Evolutionary conservation across 2,797 vertebrate species (phyloP).

Genomic region (Bovichtus diacanthus): DNA sequence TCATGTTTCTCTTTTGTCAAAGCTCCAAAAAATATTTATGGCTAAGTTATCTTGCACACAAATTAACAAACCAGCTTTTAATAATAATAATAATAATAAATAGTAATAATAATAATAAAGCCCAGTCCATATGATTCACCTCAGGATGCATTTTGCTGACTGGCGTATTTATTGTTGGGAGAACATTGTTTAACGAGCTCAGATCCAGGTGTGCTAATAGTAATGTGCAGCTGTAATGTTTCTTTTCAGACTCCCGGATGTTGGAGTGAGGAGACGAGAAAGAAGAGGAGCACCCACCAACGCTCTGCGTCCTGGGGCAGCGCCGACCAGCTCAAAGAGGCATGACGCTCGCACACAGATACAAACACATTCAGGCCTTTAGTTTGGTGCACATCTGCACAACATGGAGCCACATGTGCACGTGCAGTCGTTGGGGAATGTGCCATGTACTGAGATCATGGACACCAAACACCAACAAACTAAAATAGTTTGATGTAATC

Average conservation of each 20-base stretch:
- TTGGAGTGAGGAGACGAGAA: conserved; percentile 88
- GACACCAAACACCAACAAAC: too few relatives aligned
- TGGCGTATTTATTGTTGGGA: too few relatives aligned
- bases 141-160: too few relatives aligned
- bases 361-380: conserved; percentile 2
- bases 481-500: too few relatives aligned
- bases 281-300: conserved; percentile 89
- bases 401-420: too few relatives aligned
- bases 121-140: too few relatives aligned
- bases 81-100: too few relatives aligned
- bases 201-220: neutral
- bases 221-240: conserved; percentile 19
- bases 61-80: neutral
- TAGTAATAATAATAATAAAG: too few relatives aligned
- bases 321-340: conserved; percentile 93
- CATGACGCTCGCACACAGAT: conserved; percentile 49
- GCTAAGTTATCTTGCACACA: neutral
- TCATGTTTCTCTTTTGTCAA: neutral
- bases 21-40: neutral
- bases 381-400: neutral
- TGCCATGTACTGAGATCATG: too few relatives aligned
- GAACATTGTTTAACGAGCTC: neutral
- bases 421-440: too few relatives aligned
- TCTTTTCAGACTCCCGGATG: conserved; percentile 91
- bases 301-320: conserved; percentile 93